Evolutionary conservation across 2,797 vertebrate genomes (phyloP).

Genomic region (Hozukius guyotensis): DNA sequence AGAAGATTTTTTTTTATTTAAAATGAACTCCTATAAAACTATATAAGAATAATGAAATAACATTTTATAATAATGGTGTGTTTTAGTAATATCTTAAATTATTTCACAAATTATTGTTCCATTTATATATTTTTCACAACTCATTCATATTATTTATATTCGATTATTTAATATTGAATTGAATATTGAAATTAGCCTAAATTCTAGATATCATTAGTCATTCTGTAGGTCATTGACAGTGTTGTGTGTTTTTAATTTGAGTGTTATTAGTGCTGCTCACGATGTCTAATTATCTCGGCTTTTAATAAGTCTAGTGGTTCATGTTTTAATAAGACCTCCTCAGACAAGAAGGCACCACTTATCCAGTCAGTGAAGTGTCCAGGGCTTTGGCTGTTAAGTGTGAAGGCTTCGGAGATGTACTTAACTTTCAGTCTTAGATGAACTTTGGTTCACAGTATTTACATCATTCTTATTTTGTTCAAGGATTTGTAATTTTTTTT

Average conservation of each 20-base stretch:
- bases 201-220: neutral
- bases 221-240: neutral
- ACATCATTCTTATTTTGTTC: neutral
- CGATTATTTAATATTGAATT: no score
- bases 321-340: conserved; percentile 33
- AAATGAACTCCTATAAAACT: neutral
- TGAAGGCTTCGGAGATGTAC: neutral
- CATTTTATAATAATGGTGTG: neutral
- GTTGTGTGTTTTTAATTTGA: neutral
- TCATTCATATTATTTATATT: neutral
- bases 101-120: neutral
- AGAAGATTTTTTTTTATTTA: no score
- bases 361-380: conserved; percentile 58
- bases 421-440: neutral
- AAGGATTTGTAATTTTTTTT: no score
- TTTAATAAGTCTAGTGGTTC: conserved; percentile 25
- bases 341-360: conserved; percentile 38
- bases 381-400: conserved; percentile 3
- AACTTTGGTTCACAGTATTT: neutral
- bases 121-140: neutral
- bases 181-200: neutral
- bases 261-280: neutral
- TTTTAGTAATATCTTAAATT: neutral
- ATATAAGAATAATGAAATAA: neutral
- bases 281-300: conserved; percentile 11